Percentiles rank a stretch among this genome's conserved stretches.
These are phyloP conservation scores for Sinohyriopsis cumingii DNA, from an alignment of 2,888 invertebrate genomes.

Conservation along the genomic window DNA sequence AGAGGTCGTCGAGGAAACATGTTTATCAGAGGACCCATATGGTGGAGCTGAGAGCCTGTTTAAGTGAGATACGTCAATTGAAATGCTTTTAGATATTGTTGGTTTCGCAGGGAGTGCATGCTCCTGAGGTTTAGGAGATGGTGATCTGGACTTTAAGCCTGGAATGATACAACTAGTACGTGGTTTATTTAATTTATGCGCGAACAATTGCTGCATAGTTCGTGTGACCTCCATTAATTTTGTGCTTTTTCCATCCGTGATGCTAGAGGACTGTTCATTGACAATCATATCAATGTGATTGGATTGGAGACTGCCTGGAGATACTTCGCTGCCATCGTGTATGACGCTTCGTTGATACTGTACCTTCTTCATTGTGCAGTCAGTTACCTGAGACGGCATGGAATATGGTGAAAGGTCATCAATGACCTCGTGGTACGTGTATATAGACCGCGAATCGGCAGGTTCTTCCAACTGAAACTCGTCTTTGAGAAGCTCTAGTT, in stretches of 20 bases:
- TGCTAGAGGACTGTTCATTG: slow-evolving; percentile 33
- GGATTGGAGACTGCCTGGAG: slow-evolving; percentile 22
- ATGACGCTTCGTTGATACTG: slow-evolving; percentile 19
- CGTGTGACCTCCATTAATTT: slow-evolving; percentile 30
- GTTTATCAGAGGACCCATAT: slow-evolving; percentile 16
- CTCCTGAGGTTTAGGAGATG: slow-evolving; percentile 14
- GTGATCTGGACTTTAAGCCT: slow-evolving; percentile 41
- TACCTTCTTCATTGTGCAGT: slow-evolving; percentile 4
- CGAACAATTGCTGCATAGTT: slow-evolving; percentile 36
- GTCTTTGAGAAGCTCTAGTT: slow-evolving; percentile 50
- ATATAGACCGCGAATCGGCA: slow-evolving; percentile 20
- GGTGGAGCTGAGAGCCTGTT: slow-evolving; percentile 26
- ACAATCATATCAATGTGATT: slow-evolving; percentile 35
- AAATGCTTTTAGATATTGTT: slow-evolving; percentile 47
- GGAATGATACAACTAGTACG: slow-evolving; percentile 66
- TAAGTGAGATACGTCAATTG: slow-evolving; percentile 45
- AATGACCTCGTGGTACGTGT: slow-evolving; percentile 20
- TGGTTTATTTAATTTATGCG: slow-evolving; percentile 48
- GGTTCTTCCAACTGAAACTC: slow-evolving; percentile 34
- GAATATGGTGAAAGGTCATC: slow-evolving; percentile 12
- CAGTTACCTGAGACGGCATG: slow-evolving; percentile 1
- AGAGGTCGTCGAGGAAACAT: slow-evolving; percentile 26
- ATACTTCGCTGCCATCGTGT: slow-evolving; percentile 25
- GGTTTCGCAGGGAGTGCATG: slow-evolving; percentile 25
- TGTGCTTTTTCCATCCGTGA: slow-evolving; percentile 24